These are phyloP conservation scores for Ciconia maguari DNA, from an alignment of 2,113 vertebrate genomes.

Conservation along the genomic window DNA sequence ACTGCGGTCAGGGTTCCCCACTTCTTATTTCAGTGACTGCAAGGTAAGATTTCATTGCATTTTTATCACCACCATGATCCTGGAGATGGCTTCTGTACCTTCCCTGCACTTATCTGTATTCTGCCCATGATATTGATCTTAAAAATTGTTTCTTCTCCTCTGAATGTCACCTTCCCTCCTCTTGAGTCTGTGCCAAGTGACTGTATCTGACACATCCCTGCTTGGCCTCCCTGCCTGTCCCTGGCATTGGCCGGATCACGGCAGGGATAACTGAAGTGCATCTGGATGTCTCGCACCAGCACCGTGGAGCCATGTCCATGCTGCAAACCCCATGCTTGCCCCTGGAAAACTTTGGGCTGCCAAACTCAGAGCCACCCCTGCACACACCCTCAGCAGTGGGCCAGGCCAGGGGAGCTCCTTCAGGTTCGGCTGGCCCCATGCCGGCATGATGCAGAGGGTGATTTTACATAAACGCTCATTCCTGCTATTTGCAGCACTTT, in stretches of 20 bases:
- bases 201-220: neutral
- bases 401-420: neutral
- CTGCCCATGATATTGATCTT: neutral
- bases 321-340: neutral
- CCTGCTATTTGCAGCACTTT: neutral
- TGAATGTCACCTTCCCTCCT: neutral
- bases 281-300: neutral
- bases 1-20: neutral
- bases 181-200: neutral
- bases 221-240: neutral
- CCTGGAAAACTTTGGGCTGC: neutral
- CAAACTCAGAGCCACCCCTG: neutral
- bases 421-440: fast-evolving
- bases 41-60: neutral
- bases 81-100: neutral
- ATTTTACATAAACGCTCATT: neutral
- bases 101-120: neutral
- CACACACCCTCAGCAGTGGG: fast-evolving
- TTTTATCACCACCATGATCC: neutral
- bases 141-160: neutral
- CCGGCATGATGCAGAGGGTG: fast-evolving
- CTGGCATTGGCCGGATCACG: neutral
- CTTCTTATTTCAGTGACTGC: neutral
- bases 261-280: neutral
- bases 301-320: fast-evolving